Conservation (phyloP, 2,888 invertebrate species). For the Eumerus sabulonum region DNA sequence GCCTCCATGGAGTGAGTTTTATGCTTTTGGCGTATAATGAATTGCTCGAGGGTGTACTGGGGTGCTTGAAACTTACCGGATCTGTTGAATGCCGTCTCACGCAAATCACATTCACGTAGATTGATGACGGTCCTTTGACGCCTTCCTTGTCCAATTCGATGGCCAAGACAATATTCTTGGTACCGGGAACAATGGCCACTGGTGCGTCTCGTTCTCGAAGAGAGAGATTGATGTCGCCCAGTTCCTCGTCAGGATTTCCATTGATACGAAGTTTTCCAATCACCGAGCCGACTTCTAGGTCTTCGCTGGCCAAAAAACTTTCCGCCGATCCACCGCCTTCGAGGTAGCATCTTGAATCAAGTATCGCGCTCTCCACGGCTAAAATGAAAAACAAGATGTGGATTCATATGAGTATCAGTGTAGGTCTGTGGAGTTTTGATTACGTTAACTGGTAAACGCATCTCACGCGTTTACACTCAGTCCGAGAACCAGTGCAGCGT, state of each 20-base stretch:
- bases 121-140: slow-evolving; percentile 88
- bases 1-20: slow-evolving; percentile 11
- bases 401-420: slow-evolving; percentile 15
- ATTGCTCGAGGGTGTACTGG: slow-evolving; percentile 6
- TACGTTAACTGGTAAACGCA: background rate
- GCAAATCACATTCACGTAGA: slow-evolving; percentile 92
- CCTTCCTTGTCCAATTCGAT: slow-evolving; percentile 92
- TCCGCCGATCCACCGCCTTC: slow-evolving; percentile 95
- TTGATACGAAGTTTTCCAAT: slow-evolving; percentile 89
- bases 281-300: slow-evolving; percentile 87
- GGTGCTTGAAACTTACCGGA: slow-evolving; percentile 81
- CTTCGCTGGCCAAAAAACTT: slow-evolving; percentile 94
- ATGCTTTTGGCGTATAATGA: slow-evolving; percentile 9
- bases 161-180: slow-evolving; percentile 89
- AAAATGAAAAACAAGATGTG: slow-evolving; percentile 69
- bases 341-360: slow-evolving; percentile 93
- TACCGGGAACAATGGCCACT: slow-evolving; percentile 86
- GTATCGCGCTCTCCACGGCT: slow-evolving; percentile 81
- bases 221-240: slow-evolving; percentile 88
- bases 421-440: slow-evolving; percentile 28
- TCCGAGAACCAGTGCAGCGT: slow-evolving; percentile 36
- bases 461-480: slow-evolving; percentile 29
- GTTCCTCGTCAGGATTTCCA: slow-evolving; percentile 86
- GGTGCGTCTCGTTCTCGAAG: slow-evolving; percentile 90
- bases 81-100: slow-evolving; percentile 88